phyloP scores from a whole-genome alignment of 2,113 vertebrate species.

The Rhadina sibilatrix region DNA sequence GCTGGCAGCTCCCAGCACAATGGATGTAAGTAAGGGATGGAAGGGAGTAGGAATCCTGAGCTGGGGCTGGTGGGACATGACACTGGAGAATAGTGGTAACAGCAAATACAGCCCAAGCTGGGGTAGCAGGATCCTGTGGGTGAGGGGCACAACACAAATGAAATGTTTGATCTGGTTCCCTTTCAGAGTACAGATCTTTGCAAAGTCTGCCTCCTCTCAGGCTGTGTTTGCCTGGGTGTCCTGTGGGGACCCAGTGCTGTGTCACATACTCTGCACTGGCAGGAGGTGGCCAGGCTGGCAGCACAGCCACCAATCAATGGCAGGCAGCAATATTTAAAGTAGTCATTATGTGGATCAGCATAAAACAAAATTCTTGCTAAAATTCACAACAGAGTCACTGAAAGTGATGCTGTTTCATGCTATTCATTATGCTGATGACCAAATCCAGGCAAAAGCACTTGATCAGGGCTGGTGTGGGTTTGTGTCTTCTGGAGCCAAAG shows the following conservation, averaged over 20 bases:
- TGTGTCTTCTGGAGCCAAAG: neutral
- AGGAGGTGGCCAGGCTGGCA: slow-evolving; percentile 3
- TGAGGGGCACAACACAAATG: neutral
- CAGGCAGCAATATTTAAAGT: slow-evolving; percentile 21
- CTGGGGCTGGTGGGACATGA: accelerated
- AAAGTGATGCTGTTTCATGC: neutral
- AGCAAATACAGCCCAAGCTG: neutral
- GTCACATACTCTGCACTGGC: neutral
- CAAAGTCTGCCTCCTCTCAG: neutral
- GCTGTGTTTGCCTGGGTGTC: neutral
- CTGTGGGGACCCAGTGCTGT: accelerated
- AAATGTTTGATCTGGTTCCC: neutral
- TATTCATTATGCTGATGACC: neutral
- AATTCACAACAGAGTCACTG: neutral
- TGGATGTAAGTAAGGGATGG: neutral
- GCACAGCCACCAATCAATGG: neutral
- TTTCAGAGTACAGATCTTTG: neutral
- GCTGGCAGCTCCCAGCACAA: neutral
- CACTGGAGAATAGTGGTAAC: neutral
- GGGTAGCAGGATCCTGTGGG: neutral
- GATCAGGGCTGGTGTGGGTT: neutral
- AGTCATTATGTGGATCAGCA: neutral
- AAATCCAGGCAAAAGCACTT: neutral
- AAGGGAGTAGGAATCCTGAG: neutral
- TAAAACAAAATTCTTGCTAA: slow-evolving; percentile 27